These are phyloP conservation scores for Sinocyclocheilus rhinocerous DNA, from an alignment of 2,113 vertebrate genomes.

Conservation along the genomic window DNA sequence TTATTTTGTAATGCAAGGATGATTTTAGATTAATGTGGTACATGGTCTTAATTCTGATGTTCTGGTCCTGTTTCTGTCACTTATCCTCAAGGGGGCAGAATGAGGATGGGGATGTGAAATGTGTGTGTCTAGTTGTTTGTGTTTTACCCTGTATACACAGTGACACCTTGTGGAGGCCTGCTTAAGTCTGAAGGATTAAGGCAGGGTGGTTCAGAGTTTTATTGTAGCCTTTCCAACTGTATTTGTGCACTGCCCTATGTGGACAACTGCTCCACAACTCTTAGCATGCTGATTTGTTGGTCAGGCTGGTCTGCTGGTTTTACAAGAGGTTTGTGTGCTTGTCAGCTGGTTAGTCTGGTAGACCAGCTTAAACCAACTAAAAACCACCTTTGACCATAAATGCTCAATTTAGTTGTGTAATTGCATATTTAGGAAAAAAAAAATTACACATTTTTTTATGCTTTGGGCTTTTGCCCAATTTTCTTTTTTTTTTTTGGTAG, in stretches of 20 bases:
- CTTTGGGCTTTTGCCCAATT: too few species aligned
- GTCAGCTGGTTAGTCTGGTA: neutral
- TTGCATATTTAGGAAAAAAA: too few species aligned
- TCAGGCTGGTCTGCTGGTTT: neutral
- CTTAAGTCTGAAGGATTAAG: neutral
- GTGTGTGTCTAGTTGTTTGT: neutral
- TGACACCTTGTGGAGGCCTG: conserved; percentile 9
- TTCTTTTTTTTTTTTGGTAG: neutral
- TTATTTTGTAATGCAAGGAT: neutral
- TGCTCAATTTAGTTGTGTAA: too few species aligned
- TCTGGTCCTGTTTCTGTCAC: conserved; percentile 9
- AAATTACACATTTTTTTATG: too few species aligned
- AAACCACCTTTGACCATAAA: neutral
- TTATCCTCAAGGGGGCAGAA: conserved; percentile 36
- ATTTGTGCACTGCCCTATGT: neutral
- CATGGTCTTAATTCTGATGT: neutral
- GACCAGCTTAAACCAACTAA: neutral
- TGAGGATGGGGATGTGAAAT: neutral
- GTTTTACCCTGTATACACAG: conserved; percentile 2
- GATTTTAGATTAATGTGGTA: neutral
- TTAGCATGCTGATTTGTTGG: neutral
- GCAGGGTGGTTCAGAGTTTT: neutral
- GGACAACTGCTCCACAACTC: neutral
- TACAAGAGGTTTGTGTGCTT: neutral
- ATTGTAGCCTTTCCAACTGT: neutral